Percentiles rank a stretch among this genome's conserved stretches.
Conservation (phyloP, 2,797 vertebrate species). For the Coregonus suidteri region DNA sequence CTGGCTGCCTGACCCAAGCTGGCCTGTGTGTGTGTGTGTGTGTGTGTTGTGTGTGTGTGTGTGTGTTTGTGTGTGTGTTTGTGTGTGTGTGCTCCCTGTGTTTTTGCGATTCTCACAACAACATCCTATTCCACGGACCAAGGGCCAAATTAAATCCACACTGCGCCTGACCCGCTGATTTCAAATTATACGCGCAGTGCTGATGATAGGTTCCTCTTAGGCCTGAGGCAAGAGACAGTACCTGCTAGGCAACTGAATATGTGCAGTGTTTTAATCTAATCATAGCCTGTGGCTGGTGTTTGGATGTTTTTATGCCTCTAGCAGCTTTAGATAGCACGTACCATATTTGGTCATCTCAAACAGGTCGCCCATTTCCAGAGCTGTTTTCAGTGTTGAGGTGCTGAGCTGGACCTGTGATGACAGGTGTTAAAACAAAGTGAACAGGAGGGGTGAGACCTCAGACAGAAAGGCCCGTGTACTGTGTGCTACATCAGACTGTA, state of each 20-base stretch:
- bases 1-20: slow-evolving; percentile 14
- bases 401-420: slow-evolving; percentile 17
- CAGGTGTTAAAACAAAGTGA: not conserved
- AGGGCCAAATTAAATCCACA: not conserved
- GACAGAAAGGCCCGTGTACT: not conserved
- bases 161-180: slow-evolving; percentile 31
- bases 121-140: not conserved
- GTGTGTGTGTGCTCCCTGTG: slow-evolving; percentile 4
- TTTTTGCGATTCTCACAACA: not conserved
- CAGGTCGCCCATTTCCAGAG: slow-evolving; percentile 45
- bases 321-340: slow-evolving; percentile 56
- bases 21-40: slow-evolving; percentile 6
- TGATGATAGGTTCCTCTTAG: slow-evolving; percentile 13
- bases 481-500: not conserved
- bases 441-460: not conserved
- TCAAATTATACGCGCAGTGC: slow-evolving; percentile 33
- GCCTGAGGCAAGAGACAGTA: not conserved
- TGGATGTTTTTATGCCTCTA: not conserved
- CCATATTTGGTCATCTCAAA: slow-evolving; percentile 56
- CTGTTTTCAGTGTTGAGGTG: slow-evolving; percentile 16
- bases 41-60: too few relatives aligned
- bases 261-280: not conserved
- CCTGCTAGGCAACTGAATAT: not conserved
- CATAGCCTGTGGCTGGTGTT: not conserved
- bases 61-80: not conserved